Evolutionary conservation across 2,888 invertebrate genomes (phyloP).

Genomic region (Acleris literana): DNA sequence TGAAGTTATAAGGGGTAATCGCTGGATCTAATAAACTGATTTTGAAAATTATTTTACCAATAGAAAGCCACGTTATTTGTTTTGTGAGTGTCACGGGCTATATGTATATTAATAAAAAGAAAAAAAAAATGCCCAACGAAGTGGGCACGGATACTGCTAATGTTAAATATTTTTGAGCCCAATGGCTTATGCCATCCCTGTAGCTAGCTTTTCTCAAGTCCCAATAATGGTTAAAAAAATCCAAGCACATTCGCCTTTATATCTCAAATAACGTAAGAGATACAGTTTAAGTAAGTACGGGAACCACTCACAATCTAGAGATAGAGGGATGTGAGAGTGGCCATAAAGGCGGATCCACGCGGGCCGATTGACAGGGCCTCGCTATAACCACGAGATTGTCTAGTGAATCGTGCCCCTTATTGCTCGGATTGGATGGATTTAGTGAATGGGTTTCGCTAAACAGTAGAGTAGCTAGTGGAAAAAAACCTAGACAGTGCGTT

Average conservation of each 20-base stretch:
- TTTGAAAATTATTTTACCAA: too few species aligned
- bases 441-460: slow-evolving; percentile 8
- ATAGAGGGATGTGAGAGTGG: slow-evolving; percentile 10
- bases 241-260: neutral
- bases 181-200: too few species aligned
- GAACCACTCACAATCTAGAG: slow-evolving; percentile 27
- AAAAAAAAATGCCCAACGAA: too few species aligned
- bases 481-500: neutral
- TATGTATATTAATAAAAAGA: too few species aligned
- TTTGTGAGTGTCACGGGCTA: too few species aligned
- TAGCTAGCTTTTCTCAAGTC: neutral
- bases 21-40: too few species aligned
- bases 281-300: slow-evolving; percentile 23
- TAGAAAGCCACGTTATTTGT: too few species aligned
- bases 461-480: neutral
- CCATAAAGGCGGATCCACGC: slow-evolving; percentile 17
- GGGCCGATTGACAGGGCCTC: slow-evolving; percentile 13
- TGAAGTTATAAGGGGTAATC: too few species aligned
- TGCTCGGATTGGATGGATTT: slow-evolving; percentile 28
- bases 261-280: slow-evolving; percentile 5
- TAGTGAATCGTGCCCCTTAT: slow-evolving; percentile 21
- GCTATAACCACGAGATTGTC: slow-evolving; percentile 22
- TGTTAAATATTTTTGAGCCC: too few species aligned
- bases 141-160: too few species aligned
- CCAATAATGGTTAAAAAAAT: neutral